A percentile compares a stretch with the other conserved stretches of the same genome.
These are phyloP conservation scores for Callimorpha dominula DNA, from an alignment of 2,888 invertebrate species.

Conservation along the genomic window DNA sequence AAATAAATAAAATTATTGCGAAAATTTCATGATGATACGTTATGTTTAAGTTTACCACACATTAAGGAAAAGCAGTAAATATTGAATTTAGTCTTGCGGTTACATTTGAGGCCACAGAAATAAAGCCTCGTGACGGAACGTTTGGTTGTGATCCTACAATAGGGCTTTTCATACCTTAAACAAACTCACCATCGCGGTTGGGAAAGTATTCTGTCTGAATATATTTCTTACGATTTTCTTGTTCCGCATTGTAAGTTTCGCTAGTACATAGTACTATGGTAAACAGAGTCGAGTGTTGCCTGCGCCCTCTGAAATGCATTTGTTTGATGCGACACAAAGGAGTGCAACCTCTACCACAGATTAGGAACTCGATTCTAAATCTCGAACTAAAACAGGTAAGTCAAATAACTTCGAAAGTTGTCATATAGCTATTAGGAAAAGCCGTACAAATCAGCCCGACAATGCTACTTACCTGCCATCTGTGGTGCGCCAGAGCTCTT, in stretches of 20 bases:
- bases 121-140: too few relatives aligned
- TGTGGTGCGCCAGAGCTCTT: too few relatives aligned
- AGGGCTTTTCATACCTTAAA: too few relatives aligned
- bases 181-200: background rate
- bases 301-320: conserved; percentile 50
- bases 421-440: background rate
- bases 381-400: too few relatives aligned
- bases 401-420: background rate
- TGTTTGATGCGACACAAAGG: conserved; percentile 47
- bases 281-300: conserved; percentile 28
- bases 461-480: too few relatives aligned
- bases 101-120: too few relatives aligned
- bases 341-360: conserved; percentile 34
- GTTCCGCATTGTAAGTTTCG: background rate
- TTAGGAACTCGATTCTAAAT: conserved; percentile 8
- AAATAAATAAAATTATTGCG: too few relatives aligned
- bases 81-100: too few relatives aligned
- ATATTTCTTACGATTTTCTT: background rate
- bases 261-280: background rate
- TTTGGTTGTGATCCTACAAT: too few relatives aligned
- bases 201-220: background rate
- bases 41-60: too few relatives aligned
- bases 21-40: too few relatives aligned
- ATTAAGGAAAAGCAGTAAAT: too few relatives aligned
- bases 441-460: background rate